A percentile compares a stretch with the other conserved stretches of the same genome.
These are phyloP conservation scores for Caenorhabditis becei DNA, from an alignment of 2,888 invertebrate species.

Conservation along the genomic window DNA sequence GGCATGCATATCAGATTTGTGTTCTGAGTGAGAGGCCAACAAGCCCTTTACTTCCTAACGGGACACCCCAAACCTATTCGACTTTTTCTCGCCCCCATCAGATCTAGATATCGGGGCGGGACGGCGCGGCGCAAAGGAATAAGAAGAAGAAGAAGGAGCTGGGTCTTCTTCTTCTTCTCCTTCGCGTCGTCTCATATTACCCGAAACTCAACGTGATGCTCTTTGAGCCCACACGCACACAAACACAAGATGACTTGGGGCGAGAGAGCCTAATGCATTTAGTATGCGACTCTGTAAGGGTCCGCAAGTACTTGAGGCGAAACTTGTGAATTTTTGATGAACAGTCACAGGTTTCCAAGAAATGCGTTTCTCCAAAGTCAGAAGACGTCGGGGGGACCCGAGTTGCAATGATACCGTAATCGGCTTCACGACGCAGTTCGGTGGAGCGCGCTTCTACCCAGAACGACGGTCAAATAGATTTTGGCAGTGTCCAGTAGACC, in stretches of 20 bases:
- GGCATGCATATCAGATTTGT: slow-evolving; percentile 40
- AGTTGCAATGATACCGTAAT: too few species aligned
- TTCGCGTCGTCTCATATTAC: slow-evolving; percentile 62
- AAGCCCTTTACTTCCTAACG: not conserved
- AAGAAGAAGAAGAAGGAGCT: slow-evolving; percentile 21
- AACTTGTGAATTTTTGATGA: slow-evolving; percentile 55
- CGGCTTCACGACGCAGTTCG: too few species aligned
- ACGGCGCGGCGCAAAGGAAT: not conserved
- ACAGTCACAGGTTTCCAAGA: slow-evolving; percentile 10
- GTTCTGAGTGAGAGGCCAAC: not conserved
- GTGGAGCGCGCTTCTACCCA: too few species aligned
- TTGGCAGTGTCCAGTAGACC: slow-evolving; percentile 17
- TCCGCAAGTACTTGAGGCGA: slow-evolving; percentile 23
- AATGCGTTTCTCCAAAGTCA: not conserved
- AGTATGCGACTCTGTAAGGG: slow-evolving; percentile 49
- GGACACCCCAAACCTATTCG: slow-evolving; percentile 3
- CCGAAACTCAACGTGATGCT: slow-evolving; percentile 62
- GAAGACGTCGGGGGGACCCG: slow-evolving; percentile 7
- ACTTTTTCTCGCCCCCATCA: not conserved
- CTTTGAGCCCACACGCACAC: slow-evolving; percentile 49
- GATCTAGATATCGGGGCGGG: slow-evolving; percentile 14
- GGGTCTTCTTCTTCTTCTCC: slow-evolving; percentile 26
- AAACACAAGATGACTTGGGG: slow-evolving; percentile 45
- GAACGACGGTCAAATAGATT: too few species aligned
- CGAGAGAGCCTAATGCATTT: slow-evolving; percentile 55